These are phyloP conservation scores for Acrobasis repandana DNA, from an alignment of 2,888 invertebrate genomes.

Conservation along the genomic window DNA sequence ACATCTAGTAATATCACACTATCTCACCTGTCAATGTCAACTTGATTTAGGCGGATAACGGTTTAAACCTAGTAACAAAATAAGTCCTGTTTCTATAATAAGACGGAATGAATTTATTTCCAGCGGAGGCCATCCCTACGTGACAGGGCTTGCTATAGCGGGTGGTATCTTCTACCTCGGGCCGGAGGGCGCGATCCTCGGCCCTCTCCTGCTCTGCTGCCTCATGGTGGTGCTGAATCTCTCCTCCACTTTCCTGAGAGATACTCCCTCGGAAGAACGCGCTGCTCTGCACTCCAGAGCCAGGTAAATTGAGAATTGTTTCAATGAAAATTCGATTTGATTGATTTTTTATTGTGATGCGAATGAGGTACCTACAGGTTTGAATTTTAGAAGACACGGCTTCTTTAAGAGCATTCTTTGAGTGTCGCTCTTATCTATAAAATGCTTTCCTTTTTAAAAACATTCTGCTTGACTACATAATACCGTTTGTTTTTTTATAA, in stretches of 20 bases:
- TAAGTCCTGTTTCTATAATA: too few relatives aligned
- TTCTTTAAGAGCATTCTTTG: too few relatives aligned
- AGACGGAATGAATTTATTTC: slow-evolving; percentile 26
- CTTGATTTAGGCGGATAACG: too few relatives aligned
- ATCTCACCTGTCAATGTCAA: too few relatives aligned
- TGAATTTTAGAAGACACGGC: slow-evolving; percentile 1
- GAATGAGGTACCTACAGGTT: slow-evolving; percentile 27
- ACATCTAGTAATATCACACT: too few relatives aligned
- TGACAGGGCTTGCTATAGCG: slow-evolving; percentile 98
- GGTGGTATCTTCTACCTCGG: slow-evolving; percentile 99
- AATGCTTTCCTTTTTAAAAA: too few relatives aligned
- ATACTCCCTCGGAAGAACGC: slow-evolving; percentile 85
- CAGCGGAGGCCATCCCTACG: slow-evolving; percentile 97
- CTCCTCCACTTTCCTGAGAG: slow-evolving; percentile 86
- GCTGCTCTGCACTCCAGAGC: slow-evolving; percentile 73
- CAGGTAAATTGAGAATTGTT: slow-evolving; percentile 61
- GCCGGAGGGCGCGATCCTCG: slow-evolving; percentile 97
- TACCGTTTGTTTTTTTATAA: too few relatives aligned
- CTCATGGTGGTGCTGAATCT: slow-evolving; percentile 96
- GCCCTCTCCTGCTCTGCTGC: slow-evolving; percentile 96
- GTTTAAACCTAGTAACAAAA: too few relatives aligned
- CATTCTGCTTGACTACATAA: too few relatives aligned
- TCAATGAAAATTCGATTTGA: slow-evolving; percentile 22
- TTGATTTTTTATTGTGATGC: slow-evolving; percentile 24
- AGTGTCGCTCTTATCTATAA: too few relatives aligned